Base-by-base conservation (phyloP, 2,797 vertebrate species). In the Ciconia nigra region DNA sequence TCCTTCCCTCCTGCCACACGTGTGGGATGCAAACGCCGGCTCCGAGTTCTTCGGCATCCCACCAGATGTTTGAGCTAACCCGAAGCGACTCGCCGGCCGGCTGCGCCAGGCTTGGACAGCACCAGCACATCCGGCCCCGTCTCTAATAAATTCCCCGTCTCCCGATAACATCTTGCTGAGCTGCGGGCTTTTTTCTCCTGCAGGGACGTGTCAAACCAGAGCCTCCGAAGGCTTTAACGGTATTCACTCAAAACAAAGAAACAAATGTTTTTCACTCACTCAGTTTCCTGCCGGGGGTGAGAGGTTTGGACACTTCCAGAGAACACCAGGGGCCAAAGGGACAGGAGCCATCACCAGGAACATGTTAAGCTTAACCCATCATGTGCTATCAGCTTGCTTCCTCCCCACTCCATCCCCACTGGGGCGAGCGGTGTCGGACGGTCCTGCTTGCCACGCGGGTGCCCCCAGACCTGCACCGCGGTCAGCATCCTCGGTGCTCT, bases 121-220 rank as follows among this genome's bases (percentile, higher is more conserved):
- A 66, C 62, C 72, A 58, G 61, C 5, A 6, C 78, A 54, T 89
- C 92, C 24, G 4, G 87, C 73, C 78, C 63, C 3, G 2, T 35
- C 71, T 71, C 90, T 83, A 33, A 19, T 35, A 84, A 96, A 94
- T 94, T 73, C 95, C 57, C 78, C 5, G 2, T 61, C 77, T 95
- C 78, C 82, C 2, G 76, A 96, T 96, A 96, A 94, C 79, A 96
- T 96, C 96, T 93, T 86, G 95, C 92, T 97, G 95, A 94, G 87
- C 89, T 93, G 37, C 2, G 7, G 66, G 41, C 58, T 89, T 94
- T 91, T 85, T 83, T 25, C 52, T 89, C 58, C 35, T 35, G 37
- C 51, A 1, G 89, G 71, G 66, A 74, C 2, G 8, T n/a, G 94
- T 95, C 90, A 85, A 58, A 91, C 61, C 70, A 3, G 42, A 88